Conservation (phyloP, 92 coral and sea anemone species). For the Zoanthus solanderi region DNA sequence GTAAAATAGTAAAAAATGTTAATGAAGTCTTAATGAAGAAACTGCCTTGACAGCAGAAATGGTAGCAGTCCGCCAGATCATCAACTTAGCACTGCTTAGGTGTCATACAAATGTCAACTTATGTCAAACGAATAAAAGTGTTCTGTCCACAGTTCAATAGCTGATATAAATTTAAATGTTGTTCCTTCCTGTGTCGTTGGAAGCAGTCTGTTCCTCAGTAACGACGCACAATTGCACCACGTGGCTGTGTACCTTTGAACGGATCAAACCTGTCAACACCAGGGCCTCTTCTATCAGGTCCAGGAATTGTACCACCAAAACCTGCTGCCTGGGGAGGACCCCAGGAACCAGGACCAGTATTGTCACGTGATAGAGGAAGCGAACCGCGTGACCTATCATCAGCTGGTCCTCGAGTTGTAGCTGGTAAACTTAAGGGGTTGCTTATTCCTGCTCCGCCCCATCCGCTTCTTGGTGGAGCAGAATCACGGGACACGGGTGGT, state of each 20-base stretch:
- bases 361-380: conserved; percentile 66
- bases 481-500: conserved; percentile 75
- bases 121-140: background rate
- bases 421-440: conserved; percentile 64
- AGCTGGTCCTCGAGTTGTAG: conserved; percentile 64
- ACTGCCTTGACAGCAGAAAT: background rate
- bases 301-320: conserved; percentile 70
- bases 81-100: background rate
- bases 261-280: conserved; percentile 88
- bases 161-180: background rate
- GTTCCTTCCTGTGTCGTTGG: background rate
- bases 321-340: conserved; percentile 65
- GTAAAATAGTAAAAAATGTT: background rate
- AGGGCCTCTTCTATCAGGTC: conserved; percentile 82
- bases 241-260: conserved; percentile 82
- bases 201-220: conserved; percentile 43
- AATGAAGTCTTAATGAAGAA: background rate
- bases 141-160: background rate
- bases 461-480: conserved; percentile 80
- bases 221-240: conserved; percentile 76
- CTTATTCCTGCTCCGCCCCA: conserved; percentile 74
- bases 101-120: background rate
- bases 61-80: background rate
- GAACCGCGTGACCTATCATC: conserved; percentile 84
- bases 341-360: conserved; percentile 73